Evolutionary conservation across 2,797 vertebrate species (phyloP), one percentile per base, ranked within the genome.

Genomic region (Takifugu ocellatus): DNA sequence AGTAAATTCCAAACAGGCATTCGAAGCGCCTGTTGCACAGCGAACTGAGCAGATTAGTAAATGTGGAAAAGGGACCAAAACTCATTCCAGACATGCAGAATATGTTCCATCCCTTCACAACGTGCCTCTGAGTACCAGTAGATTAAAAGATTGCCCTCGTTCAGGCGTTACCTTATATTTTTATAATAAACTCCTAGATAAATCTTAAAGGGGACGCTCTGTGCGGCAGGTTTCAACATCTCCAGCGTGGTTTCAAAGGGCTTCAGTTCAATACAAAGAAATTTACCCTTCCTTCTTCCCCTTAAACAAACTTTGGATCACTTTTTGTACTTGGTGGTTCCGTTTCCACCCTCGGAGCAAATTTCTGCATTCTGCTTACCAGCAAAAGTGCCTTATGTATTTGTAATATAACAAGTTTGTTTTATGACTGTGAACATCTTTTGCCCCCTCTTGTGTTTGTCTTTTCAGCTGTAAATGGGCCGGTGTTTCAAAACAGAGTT

Each of bases 301-400:
- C 68, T 61, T 31, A 45, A 21, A 33, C 8, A 33, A 9, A 54
- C 26, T 33, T 64, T 51, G n/a, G 31, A 49, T 64, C 56, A 31
- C 1, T 58, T 47, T 79, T 76, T 63, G 45, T 60, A 49, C 45
- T 66, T 70, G 54, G 1, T 69, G 51, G 49, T 64, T 71, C 53
- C 1, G 66, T 65, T 78, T 76, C 33, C 63, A 66, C 72, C 54
- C 6, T 69, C 70, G 74, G 78, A 81, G 66, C 15, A 62, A 44
- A 29, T 71, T 71, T 77, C 54, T 70, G 51, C 46, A 24, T 62
- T 68, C 11, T 67, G 57, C 16, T 61, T 72, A 63, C 73, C 79
- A 12, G 61, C 10, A 53, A 51, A 70, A 70, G 75, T 86, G 77
- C 83, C 81, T 87, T 78, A 75, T 68, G 68, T 65, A 33, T 63